These are phyloP conservation scores for Sandelia bainsii DNA, from an alignment of 2,797 vertebrate genomes.

Conservation along the genomic window DNA sequence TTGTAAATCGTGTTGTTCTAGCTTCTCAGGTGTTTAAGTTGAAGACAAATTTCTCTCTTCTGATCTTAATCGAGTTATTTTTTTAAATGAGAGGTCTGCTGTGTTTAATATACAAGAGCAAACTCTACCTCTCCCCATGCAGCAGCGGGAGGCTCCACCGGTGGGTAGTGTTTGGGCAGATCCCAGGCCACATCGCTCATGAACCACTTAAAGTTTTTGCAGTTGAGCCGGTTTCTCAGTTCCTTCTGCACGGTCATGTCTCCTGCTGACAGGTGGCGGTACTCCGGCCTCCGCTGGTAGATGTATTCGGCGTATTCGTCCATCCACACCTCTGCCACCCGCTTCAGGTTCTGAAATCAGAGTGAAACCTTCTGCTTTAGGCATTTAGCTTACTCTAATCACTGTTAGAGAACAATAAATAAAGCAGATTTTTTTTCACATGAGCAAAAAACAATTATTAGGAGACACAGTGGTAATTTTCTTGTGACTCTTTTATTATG, in stretches of 20 bases:
- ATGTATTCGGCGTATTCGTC: slow-evolving; percentile 95
- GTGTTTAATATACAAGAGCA: background rate
- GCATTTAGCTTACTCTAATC: no score
- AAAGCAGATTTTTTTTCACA: no score
- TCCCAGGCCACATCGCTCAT: slow-evolving; percentile 98
- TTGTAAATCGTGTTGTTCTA: no score
- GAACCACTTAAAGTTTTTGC: slow-evolving; percentile 96
- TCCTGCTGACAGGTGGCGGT: slow-evolving; percentile 94
- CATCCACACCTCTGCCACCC: slow-evolving; percentile 99
- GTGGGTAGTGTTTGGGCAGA: slow-evolving; percentile 94
- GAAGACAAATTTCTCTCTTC: no score
- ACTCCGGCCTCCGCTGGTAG: slow-evolving; percentile 96
- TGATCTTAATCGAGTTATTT: no score
- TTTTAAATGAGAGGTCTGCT: no score
- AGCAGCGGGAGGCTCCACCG: slow-evolving; percentile 94
- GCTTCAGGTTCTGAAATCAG: slow-evolving; percentile 91
- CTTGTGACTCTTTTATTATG: no score
- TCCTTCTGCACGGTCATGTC: slow-evolving; percentile 92
- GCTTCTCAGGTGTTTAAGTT: no score
- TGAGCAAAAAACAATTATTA: no score
- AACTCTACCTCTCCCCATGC: slow-evolving; percentile 94
- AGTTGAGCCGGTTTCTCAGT: slow-evolving; percentile 89
- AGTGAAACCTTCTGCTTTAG: background rate
- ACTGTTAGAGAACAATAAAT: no score
- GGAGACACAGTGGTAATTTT: no score